Evolutionary conservation across 2,113 vertebrate species (phyloP).

Genomic region (Oplegnathus fasciatus): DNA sequence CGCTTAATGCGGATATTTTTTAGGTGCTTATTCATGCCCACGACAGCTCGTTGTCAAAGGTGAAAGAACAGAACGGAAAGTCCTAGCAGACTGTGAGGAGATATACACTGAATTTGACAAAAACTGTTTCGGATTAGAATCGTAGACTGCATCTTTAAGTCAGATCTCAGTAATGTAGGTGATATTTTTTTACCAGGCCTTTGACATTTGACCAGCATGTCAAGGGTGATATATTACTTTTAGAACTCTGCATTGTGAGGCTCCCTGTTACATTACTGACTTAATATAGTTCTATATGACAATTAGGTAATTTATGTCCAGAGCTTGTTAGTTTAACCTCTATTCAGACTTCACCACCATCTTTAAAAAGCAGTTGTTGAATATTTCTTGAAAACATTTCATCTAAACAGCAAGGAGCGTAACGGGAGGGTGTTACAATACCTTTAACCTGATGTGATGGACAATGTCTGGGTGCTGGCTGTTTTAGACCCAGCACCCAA

Average conservation of each 20-base stretch:
- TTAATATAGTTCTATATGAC: not conserved
- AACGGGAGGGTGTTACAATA: not conserved
- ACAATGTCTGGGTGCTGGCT: not conserved
- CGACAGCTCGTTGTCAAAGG: not conserved
- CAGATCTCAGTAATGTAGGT: not conserved
- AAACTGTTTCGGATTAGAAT: too few species aligned
- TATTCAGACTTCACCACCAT: not conserved
- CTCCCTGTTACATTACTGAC: not conserved
- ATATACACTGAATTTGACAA: too few species aligned
- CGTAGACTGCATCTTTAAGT: not conserved
- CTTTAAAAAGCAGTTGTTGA: not conserved
- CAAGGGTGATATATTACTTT: not conserved
- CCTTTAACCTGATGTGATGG: slow-evolving; percentile 2
- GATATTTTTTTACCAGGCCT: not conserved
- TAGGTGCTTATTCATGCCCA: not conserved
- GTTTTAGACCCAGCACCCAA: not conserved
- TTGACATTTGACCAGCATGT: not conserved
- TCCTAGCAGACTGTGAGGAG: too few species aligned
- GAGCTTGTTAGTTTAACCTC: not conserved
- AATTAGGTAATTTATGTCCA: not conserved
- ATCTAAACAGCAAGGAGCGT: not conserved
- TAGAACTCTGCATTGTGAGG: not conserved
- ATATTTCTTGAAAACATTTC: not conserved
- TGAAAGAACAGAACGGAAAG: too few species aligned
- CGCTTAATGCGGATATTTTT: not conserved